Percentiles rank a stretch among this genome's conserved stretches.
Conservation (phyloP, 2,888 invertebrate genomes). For the Agonopterix alstromeriana region DNA sequence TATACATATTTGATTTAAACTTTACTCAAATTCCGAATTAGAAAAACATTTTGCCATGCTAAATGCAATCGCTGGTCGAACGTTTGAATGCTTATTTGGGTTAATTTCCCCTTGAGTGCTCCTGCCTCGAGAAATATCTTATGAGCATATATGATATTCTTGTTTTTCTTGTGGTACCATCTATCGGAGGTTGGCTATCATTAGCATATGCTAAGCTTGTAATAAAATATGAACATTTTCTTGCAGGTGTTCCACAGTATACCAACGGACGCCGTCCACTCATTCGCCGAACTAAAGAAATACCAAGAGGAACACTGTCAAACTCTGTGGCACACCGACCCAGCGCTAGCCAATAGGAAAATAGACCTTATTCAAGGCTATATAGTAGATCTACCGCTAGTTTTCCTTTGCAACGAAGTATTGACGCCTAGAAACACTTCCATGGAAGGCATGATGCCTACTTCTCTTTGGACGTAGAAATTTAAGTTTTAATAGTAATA, state of each 20-base stretch:
- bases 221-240: not conserved
- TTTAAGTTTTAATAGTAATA: constrained; percentile 28
- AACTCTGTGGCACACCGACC: constrained; percentile 84
- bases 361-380: constrained; percentile 88
- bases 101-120: too few species aligned
- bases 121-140: too few species aligned
- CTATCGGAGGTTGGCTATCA: too few species aligned
- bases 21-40: too few species aligned
- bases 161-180: too few species aligned
- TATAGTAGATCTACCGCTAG: constrained; percentile 91
- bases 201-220: too few species aligned
- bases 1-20: too few species aligned
- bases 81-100: too few species aligned
- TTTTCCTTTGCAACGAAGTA: constrained; percentile 90
- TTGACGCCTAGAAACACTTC: constrained; percentile 86
- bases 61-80: too few species aligned
- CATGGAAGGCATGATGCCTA: constrained; percentile 95
- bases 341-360: constrained; percentile 82
- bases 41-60: too few species aligned
- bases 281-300: constrained; percentile 85
- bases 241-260: constrained; percentile 90
- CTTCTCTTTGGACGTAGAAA: constrained; percentile 90
- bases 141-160: too few species aligned
- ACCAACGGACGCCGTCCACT: constrained; percentile 87
- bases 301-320: constrained; percentile 82